Conservation (phyloP, 2,888 invertebrate species). For the Eupithecia dodoneata region DNA sequence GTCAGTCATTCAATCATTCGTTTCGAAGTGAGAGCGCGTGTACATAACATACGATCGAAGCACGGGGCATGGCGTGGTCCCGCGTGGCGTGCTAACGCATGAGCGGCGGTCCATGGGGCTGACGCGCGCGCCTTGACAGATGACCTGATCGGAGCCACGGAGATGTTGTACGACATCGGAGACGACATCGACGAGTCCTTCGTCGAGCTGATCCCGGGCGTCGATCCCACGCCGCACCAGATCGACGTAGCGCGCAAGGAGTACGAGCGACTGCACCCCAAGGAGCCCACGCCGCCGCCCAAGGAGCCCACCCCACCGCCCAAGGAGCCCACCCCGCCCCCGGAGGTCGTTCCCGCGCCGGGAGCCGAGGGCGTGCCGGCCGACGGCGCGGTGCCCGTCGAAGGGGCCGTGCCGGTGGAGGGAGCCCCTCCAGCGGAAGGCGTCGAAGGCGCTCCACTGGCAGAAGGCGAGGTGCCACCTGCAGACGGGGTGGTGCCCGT, state of each 20-base stretch:
- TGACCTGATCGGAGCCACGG: constrained; percentile 94
- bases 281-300: constrained; percentile 47
- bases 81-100: constrained; percentile 62
- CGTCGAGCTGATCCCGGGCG: constrained; percentile 89
- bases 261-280: constrained; percentile 58
- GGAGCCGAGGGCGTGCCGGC: constrained; percentile 16
- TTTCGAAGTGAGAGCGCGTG: constrained; percentile 35
- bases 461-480: constrained; percentile 47
- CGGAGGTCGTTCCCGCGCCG: constrained; percentile 43
- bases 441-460: constrained; percentile 38
- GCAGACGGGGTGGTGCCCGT: constrained; percentile 58
- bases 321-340: constrained; percentile 42
- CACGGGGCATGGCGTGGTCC: constrained; percentile 68
- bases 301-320: constrained; percentile 50
- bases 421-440: constrained; percentile 42
- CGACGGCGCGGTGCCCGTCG: constrained; percentile 43
- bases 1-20: constrained; percentile 20
- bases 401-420: constrained; percentile 56
- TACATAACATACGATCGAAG: constrained; percentile 59
- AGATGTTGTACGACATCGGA: constrained; percentile 96
- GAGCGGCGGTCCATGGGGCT: constrained; percentile 47
- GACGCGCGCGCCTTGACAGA: constrained; percentile 83
- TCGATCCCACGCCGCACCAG: constrained; percentile 76
- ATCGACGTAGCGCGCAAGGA: constrained; percentile 62
- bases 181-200: constrained; percentile 97